phyloP scores from a whole-genome alignment of 2,888 invertebrate genomes.

The Xestia sexstrigata region DNA sequence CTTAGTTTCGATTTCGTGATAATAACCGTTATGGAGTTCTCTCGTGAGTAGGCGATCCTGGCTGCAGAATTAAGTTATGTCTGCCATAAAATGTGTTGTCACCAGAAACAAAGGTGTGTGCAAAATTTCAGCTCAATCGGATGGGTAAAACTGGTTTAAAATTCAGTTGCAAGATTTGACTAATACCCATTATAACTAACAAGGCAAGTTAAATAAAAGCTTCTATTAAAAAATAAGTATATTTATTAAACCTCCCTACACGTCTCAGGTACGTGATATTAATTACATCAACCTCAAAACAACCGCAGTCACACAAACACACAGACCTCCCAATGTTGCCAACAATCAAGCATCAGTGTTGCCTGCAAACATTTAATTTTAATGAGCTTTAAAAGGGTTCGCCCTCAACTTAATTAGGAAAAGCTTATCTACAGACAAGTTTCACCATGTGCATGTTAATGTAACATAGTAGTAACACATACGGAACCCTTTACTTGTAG shows the following conservation, averaged over 20 bases:
- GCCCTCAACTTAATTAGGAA: slow-evolving; percentile 80
- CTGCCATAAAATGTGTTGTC: too few relatives aligned
- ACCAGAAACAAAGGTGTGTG: too few relatives aligned
- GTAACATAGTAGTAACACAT: slow-evolving; percentile 43
- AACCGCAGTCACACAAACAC: slow-evolving; percentile 5
- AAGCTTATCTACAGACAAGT: slow-evolving; percentile 74
- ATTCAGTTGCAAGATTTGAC: too few relatives aligned
- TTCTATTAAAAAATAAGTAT: not conserved
- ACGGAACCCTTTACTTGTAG: slow-evolving; percentile 34
- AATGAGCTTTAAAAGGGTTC: slow-evolving; percentile 79
- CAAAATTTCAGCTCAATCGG: too few relatives aligned
- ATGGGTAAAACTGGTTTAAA: too few relatives aligned
- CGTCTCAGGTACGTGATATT: not conserved
- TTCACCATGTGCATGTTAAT: slow-evolving; percentile 67
- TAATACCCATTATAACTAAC: too few relatives aligned
- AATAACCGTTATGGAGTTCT: too few relatives aligned
- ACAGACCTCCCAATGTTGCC: slow-evolving; percentile 48
- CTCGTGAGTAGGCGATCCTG: too few relatives aligned
- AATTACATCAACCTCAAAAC: slow-evolving; percentile 15
- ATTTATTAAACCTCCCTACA: not conserved
- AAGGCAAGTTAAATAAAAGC: too few relatives aligned
- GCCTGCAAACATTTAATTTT: slow-evolving; percentile 76
- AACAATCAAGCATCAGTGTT: slow-evolving; percentile 63
- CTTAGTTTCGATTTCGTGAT: too few relatives aligned
- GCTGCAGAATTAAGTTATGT: too few relatives aligned